Percentiles rank a stretch among this genome's conserved stretches.
Conservation (phyloP, 2,888 invertebrate genomes). For the Microdon myrmicae region DNA sequence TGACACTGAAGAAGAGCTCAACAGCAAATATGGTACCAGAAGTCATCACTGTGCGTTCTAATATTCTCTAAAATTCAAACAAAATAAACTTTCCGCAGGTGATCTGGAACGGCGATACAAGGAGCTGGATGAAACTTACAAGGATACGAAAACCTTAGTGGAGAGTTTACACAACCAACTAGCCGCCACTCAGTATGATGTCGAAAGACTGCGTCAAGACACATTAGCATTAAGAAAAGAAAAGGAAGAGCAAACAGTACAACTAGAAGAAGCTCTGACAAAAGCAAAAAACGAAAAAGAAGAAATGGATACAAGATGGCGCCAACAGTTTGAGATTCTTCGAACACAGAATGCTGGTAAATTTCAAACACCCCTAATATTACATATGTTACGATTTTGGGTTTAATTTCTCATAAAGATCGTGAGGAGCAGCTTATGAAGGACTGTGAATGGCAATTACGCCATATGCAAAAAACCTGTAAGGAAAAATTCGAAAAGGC, state of each 20-base stretch:
- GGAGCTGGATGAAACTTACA: constrained; percentile 68
- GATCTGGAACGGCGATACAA: constrained; percentile 68
- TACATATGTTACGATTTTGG: not conserved
- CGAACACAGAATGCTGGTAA: constrained; percentile 71
- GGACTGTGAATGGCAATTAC: constrained; percentile 86
- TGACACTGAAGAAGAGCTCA: constrained; percentile 64
- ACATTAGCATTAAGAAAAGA: constrained; percentile 68
- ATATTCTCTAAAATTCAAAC: too few species aligned
- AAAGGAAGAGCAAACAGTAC: constrained; percentile 69
- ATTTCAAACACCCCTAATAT: not conserved
- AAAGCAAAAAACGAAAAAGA: constrained; percentile 71
- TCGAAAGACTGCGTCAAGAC: constrained; percentile 61
- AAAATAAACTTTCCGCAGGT: constrained; percentile 57
- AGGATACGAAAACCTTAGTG: constrained; percentile 67
- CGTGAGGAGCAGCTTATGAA: constrained; percentile 79
- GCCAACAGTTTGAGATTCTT: constrained; percentile 73
- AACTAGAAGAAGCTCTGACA: constrained; percentile 70
- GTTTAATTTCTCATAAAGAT: constrained; percentile 63
- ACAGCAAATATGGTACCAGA: constrained; percentile 64
- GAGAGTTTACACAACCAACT: constrained; percentile 63
- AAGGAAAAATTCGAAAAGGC: constrained; percentile 73
- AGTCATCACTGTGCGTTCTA: constrained; percentile 7
- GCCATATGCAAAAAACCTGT: constrained; percentile 78
- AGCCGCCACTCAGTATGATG: constrained; percentile 61
- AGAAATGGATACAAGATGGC: constrained; percentile 71